Evolutionary conservation across 2,113 vertebrate species (phyloP).

Genomic region (Myrmophylax atrothorax): DNA sequence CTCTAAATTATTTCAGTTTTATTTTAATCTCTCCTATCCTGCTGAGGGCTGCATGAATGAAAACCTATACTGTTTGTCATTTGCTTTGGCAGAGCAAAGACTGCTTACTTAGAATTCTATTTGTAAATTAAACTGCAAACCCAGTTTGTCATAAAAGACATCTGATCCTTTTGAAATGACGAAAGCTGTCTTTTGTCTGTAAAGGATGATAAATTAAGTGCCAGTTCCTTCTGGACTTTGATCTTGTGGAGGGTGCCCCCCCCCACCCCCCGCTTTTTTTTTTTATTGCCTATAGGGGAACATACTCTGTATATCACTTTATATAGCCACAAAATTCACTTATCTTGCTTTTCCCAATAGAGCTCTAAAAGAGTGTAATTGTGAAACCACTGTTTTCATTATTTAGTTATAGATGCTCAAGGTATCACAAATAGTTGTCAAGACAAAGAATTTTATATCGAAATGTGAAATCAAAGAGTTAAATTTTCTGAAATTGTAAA

Average conservation of each 20-base stretch:
- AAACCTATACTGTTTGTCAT: constrained; percentile 78
- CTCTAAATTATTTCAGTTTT: constrained; percentile 85
- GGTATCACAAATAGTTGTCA: constrained; percentile 6
- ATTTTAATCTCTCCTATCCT: constrained; percentile 80
- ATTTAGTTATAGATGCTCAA: neutral
- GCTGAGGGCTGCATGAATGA: constrained; percentile 74
- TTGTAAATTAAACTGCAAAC: constrained; percentile 92
- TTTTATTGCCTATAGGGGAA: constrained; percentile 79
- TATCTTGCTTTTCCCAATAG: constrained; percentile 29
- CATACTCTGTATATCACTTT: constrained; percentile 83
- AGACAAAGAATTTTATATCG: neutral
- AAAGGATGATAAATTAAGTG: constrained; percentile 94
- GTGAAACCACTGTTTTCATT: constrained; percentile 16
- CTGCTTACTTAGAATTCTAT: constrained; percentile 84
- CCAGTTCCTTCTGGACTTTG: constrained; percentile 87
- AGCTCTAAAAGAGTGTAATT: neutral
- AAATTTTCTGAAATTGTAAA: constrained; percentile 2
- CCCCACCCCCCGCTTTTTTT: neutral
- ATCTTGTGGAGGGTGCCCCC: constrained; percentile 73
- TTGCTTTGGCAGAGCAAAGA: constrained; percentile 75
- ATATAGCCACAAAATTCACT: constrained; percentile 73
- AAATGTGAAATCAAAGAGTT: constrained; percentile 9
- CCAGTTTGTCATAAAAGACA: constrained; percentile 90
- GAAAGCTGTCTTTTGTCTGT: constrained; percentile 91
- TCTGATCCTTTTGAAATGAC: constrained; percentile 89